These are phyloP conservation scores for Melanaphis sacchari DNA, from an alignment of 1,140 invertebrate species.

Conservation along the genomic window DNA sequence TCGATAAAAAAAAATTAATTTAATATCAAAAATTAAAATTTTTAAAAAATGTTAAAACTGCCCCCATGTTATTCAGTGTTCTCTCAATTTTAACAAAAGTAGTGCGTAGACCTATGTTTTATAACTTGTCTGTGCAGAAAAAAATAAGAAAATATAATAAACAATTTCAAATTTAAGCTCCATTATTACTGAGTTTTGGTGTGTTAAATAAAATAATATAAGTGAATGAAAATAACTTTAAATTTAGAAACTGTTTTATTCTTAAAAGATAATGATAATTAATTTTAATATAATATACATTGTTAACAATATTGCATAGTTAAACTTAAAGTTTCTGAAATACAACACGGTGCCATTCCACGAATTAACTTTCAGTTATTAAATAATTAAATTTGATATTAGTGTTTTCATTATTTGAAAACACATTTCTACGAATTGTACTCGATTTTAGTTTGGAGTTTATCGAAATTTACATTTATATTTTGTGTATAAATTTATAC, in stretches of 20 bases:
- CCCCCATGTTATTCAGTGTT: neutral
- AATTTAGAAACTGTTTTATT: neutral
- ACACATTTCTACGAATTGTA: neutral
- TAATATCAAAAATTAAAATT: neutral
- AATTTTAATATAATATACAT: neutral
- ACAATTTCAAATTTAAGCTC: neutral
- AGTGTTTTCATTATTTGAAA: slow-evolving; percentile 29
- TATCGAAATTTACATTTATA: neutral
- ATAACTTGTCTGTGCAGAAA: neutral
- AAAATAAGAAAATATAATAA: no score
- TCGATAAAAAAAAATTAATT: neutral
- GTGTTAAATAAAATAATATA: neutral
- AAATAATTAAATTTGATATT: slow-evolving; percentile 30
- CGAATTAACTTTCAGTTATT: neutral
- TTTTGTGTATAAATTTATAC: neutral
- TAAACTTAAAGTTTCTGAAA: neutral
- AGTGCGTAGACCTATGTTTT: neutral
- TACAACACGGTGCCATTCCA: neutral
- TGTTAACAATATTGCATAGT: neutral
- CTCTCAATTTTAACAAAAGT: neutral
- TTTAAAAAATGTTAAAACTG: neutral
- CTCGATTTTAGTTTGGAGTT: neutral
- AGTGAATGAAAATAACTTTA: neutral
- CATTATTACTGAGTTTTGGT: neutral
- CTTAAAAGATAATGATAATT: neutral